Evolutionary conservation across 2,113 vertebrate species (phyloP).

Genomic region (Fulica atra): DNA sequence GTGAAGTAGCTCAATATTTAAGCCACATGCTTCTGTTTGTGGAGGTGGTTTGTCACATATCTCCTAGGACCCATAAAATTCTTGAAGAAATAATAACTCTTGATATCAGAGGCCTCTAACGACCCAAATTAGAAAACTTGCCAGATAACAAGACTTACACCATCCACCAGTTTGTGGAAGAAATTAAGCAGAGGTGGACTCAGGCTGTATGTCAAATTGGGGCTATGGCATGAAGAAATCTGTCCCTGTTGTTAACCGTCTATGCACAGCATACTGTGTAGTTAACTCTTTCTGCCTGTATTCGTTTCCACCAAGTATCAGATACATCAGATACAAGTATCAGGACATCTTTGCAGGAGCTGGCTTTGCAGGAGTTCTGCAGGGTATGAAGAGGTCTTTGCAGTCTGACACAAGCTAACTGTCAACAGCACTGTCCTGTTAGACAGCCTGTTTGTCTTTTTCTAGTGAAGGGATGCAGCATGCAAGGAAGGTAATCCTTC

Average conservation of each 20-base stretch:
- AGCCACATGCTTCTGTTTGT: rapidly evolving
- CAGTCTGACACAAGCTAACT: background rate
- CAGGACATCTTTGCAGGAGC: background rate
- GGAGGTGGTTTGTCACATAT: background rate
- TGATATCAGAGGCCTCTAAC: background rate
- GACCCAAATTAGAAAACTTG: background rate
- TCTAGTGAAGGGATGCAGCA: background rate
- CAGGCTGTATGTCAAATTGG: background rate
- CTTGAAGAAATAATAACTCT: background rate
- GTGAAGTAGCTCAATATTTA: background rate
- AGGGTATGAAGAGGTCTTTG: background rate
- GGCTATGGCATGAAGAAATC: background rate
- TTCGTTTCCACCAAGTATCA: background rate
- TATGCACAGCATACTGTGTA: background rate
- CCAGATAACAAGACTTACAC: background rate
- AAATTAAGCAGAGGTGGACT: background rate
- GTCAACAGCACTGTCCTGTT: background rate
- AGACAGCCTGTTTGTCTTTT: background rate
- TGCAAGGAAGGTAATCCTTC: background rate
- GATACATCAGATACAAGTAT: too few relatives aligned
- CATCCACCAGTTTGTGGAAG: background rate
- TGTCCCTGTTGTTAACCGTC: background rate
- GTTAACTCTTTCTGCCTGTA: background rate
- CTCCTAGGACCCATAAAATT: background rate
- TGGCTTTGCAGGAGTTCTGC: background rate